Percentiles rank a stretch among this genome's conserved stretches.
Conservation (phyloP, 2,113 vertebrate species). For the Chaenocephalus aceratus region DNA sequence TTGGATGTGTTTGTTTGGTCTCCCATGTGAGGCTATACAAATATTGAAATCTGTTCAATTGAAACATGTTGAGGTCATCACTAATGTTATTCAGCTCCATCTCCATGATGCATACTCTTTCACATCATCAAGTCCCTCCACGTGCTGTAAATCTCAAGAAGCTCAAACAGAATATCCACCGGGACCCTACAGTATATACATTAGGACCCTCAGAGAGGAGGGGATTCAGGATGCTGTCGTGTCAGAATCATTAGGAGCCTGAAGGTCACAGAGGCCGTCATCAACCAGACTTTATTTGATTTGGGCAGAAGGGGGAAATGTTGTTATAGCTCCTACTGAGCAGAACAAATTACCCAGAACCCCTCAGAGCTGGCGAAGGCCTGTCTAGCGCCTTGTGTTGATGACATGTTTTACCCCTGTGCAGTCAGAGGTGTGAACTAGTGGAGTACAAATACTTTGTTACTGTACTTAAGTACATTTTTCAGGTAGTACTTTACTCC, state of each 20-base stretch:
- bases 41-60: not conserved
- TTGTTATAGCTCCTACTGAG: constrained; percentile 72
- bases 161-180: not conserved
- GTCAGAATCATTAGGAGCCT: constrained; percentile 57
- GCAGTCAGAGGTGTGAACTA: too few species aligned
- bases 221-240: not conserved
- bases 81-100: not conserved
- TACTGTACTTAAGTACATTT: too few species aligned
- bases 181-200: constrained; percentile 20
- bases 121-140: not conserved
- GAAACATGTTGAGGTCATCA: not conserved
- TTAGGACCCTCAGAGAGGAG: not conserved
- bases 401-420: constrained; percentile 48
- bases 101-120: not conserved
- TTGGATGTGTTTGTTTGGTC: too few species aligned
- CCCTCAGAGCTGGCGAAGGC: constrained; percentile 11
- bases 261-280: constrained; percentile 53
- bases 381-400: constrained; percentile 53
- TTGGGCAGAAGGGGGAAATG: constrained; percentile 67
- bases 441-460: too few species aligned
- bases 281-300: constrained; percentile 58
- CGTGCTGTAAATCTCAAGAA: not conserved
- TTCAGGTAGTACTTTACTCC: too few species aligned
- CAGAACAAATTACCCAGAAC: constrained; percentile 34
- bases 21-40: too few species aligned